phyloP scores from a whole-genome alignment of 2,888 invertebrate genomes.

The Agrotis clavis region DNA sequence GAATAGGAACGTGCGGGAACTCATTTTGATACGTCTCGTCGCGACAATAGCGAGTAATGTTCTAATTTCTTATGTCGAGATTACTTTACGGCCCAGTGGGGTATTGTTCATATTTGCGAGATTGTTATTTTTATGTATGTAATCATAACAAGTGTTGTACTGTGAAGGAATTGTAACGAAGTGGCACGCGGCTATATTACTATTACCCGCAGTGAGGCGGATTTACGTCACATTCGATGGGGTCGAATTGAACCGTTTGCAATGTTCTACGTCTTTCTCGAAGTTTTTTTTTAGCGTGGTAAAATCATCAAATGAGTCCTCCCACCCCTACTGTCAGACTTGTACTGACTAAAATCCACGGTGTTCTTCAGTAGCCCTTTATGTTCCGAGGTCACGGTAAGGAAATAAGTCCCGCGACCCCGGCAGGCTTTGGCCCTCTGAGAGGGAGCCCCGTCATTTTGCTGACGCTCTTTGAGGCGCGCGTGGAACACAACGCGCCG shows the following conservation, averaged over 20 bases:
- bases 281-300: no score
- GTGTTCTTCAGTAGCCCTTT: no score
- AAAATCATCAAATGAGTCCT: no score
- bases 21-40: slow-evolving; percentile 55
- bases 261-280: slow-evolving; percentile 16
- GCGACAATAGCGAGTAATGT: slow-evolving; percentile 60
- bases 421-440: no score
- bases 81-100: slow-evolving; percentile 57
- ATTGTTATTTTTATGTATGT: slow-evolving; percentile 57
- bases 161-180: slow-evolving; percentile 30
- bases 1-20: slow-evolving; percentile 66
- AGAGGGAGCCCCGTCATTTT: no score
- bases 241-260: slow-evolving; percentile 23
- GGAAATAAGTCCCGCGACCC: no score
- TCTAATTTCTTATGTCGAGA: slow-evolving; percentile 63
- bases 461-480: no score
- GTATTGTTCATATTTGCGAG: slow-evolving; percentile 59
- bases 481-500: no score
- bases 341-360: no score
- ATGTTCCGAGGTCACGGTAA: no score
- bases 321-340: no score
- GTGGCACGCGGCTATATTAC: slow-evolving; percentile 13
- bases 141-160: slow-evolving; percentile 46
- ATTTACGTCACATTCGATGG: slow-evolving; percentile 34
- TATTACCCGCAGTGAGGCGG: slow-evolving; percentile 43